Evolutionary conservation across 2,797 vertebrate genomes (phyloP).

Genomic region (Microtus obscurus): DNA sequence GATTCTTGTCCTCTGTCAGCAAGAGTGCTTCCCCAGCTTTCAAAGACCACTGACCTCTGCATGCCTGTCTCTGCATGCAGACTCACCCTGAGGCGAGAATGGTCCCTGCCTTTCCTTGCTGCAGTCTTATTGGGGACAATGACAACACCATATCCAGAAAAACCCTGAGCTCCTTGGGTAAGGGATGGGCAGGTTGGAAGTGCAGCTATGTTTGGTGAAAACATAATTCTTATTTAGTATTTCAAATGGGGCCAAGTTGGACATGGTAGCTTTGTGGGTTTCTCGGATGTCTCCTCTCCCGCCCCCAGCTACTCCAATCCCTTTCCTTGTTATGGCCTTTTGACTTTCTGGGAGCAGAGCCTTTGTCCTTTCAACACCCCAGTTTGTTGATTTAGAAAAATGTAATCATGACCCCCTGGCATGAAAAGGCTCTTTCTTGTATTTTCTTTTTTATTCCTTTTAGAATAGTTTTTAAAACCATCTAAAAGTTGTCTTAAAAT

Average conservation of each 20-base stretch:
- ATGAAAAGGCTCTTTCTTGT: not conserved
- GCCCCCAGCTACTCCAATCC: not conserved
- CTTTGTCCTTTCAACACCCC: not conserved
- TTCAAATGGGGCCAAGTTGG: not conserved
- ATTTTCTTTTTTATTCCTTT: not conserved
- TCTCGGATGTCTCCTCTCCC: not conserved
- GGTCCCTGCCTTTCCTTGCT: not conserved
- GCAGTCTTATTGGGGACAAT: not conserved
- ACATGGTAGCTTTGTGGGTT: not conserved
- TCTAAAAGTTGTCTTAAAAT: constrained; percentile 18
- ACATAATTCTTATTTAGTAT: constrained; percentile 4
- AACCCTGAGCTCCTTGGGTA: constrained; percentile 23
- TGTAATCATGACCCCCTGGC: not conserved
- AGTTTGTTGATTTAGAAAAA: constrained; percentile 16
- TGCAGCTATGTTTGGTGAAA: constrained; percentile 31
- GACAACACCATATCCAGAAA: constrained; percentile 21
- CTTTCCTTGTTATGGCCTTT: not conserved
- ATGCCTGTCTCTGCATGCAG: not conserved
- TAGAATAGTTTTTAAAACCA: not conserved
- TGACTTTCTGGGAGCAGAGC: not conserved
- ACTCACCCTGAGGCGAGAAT: not conserved
- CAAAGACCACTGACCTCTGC: not conserved
- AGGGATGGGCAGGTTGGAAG: not conserved
- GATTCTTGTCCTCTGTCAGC: not conserved
- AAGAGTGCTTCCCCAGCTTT: not conserved